Conservation (phyloP, 2,797 vertebrate genomes). For the Mastacembelus armatus region DNA sequence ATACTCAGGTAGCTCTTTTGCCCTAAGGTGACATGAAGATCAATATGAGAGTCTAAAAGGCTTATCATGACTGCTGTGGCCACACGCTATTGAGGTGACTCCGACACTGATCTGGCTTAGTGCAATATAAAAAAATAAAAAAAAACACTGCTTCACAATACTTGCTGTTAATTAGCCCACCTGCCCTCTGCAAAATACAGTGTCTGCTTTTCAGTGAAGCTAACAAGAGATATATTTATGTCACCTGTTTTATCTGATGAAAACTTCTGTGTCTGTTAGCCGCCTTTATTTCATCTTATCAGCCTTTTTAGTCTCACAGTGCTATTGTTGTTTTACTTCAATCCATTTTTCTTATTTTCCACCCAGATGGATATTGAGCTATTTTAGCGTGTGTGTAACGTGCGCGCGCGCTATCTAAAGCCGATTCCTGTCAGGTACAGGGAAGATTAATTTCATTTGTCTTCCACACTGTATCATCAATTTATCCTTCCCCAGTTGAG, state of each 20-base stretch:
- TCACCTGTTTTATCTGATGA: constrained; percentile 64
- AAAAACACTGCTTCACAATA: constrained; percentile 56
- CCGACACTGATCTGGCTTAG: constrained; percentile 73
- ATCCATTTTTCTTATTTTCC: constrained; percentile 74
- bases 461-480: constrained; percentile 85
- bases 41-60: constrained; percentile 79
- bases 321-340: constrained; percentile 69
- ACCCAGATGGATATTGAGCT: constrained; percentile 69
- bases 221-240: constrained; percentile 64
- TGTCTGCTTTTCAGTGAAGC: constrained; percentile 48
- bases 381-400: constrained; percentile 46
- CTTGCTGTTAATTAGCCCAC: constrained; percentile 72
- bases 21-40: constrained; percentile 75
- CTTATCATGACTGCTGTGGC: constrained; percentile 66
- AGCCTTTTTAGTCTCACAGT: constrained; percentile 45
- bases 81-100: constrained; percentile 44
- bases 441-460: constrained; percentile 89
- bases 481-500: constrained; percentile 85
- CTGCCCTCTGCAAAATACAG: constrained; percentile 58
- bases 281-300: constrained; percentile 66
- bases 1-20: constrained; percentile 85
- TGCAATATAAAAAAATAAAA: too few species aligned
- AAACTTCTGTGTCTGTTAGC: constrained; percentile 57
- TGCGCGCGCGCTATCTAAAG: constrained; percentile 63
- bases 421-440: constrained; percentile 79